These are phyloP conservation scores for Epinephelus moara DNA, from an alignment of 2,113 vertebrate genomes.

Conservation along the genomic window DNA sequence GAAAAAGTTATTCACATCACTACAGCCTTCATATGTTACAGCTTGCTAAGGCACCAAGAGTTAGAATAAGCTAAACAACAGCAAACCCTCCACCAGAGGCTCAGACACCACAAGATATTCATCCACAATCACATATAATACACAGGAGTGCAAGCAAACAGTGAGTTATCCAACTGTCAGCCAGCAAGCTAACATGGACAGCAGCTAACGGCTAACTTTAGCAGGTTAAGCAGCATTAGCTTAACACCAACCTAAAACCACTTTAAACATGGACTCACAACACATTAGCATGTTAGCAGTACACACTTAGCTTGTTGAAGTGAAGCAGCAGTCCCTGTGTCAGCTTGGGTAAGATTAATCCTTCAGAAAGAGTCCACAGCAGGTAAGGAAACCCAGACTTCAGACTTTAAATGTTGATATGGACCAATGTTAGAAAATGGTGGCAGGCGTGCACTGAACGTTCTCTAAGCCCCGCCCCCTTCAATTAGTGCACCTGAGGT, in stretches of 20 bases:
- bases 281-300: background rate
- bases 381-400: background rate
- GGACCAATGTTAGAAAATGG: background rate
- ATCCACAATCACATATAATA: background rate
- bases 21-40: background rate
- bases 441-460: too few species aligned
- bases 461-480: background rate
- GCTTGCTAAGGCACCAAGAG: background rate
- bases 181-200: background rate
- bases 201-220: background rate
- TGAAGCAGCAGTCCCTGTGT: background rate
- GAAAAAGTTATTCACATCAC: background rate
- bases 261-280: background rate
- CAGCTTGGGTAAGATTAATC: background rate
- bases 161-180: background rate
- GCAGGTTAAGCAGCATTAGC: background rate
- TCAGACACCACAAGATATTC: background rate
- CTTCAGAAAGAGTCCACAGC: background rate
- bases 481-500: too few species aligned
- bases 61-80: too few species aligned
- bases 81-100: background rate
- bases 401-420: background rate
- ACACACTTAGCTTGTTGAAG: background rate
- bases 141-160: background rate
- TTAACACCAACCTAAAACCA: background rate